Conservation (phyloP, 2,888 invertebrate species). For the Amiota communis region DNA sequence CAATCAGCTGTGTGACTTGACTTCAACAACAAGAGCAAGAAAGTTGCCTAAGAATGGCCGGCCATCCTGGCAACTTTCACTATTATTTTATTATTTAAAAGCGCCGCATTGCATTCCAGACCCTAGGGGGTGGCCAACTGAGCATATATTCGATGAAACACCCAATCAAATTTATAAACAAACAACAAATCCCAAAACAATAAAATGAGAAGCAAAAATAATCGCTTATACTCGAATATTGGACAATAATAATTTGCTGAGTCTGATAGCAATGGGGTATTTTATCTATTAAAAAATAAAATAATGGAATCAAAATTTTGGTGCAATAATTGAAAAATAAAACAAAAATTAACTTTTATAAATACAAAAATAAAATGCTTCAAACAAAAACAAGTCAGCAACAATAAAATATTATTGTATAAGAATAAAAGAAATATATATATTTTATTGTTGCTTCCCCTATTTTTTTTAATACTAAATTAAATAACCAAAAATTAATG, state of each 20-base stretch:
- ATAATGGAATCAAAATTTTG: slow-evolving; percentile 42
- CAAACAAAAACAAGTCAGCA: slow-evolving; percentile 17
- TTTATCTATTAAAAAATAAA: slow-evolving; percentile 24
- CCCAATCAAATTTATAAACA: too few relatives aligned
- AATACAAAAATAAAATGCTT: slow-evolving; percentile 32
- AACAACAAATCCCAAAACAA: too few relatives aligned
- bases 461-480: too few relatives aligned
- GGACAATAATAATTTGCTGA: slow-evolving; percentile 58
- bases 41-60: too few relatives aligned
- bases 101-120: too few relatives aligned
- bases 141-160: too few relatives aligned
- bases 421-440: slow-evolving; percentile 36
- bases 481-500: too few relatives aligned
- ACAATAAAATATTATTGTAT: neutral
- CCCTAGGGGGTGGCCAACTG: too few relatives aligned
- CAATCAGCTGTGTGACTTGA: neutral
- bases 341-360: slow-evolving; percentile 28
- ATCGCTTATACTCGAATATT: slow-evolving; percentile 59
- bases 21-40: too few relatives aligned
- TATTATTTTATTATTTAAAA: too few relatives aligned
- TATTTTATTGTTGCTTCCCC: neutral
- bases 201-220: too few relatives aligned
- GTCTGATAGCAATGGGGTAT: neutral
- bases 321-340: slow-evolving; percentile 57
- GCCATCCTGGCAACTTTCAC: too few relatives aligned